Evolutionary conservation across 2,797 vertebrate species (phyloP).

Genomic region (Gallinago solitaria): DNA sequence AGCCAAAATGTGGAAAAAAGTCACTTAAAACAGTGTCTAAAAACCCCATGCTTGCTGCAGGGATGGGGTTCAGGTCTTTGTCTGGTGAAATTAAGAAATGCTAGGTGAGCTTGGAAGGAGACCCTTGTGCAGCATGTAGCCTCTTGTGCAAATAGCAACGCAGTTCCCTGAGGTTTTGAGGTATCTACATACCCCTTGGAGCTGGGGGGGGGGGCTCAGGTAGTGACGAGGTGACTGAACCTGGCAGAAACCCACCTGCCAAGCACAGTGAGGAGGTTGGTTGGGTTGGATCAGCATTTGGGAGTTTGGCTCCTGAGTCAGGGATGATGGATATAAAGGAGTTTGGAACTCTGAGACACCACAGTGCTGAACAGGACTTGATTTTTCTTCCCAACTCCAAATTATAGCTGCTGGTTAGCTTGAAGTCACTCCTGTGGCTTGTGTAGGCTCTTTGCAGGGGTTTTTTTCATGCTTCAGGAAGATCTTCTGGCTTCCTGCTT

Average conservation of each 20-base stretch:
- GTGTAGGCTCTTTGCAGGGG: neutral
- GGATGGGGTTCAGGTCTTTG: neutral
- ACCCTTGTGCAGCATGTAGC: rapidly evolving
- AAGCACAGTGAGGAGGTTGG: rapidly evolving
- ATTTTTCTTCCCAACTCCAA: neutral
- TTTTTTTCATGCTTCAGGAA: neutral
- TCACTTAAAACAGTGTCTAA: neutral
- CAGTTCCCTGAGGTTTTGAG: neutral
- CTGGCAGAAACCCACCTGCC: neutral
- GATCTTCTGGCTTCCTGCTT: neutral
- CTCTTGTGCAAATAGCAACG: neutral
- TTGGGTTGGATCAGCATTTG: neutral
- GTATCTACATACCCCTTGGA: neutral
- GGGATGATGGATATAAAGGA: neutral
- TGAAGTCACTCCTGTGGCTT: neutral
- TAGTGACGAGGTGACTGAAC: neutral
- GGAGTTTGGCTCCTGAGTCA: neutral
- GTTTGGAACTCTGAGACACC: neutral
- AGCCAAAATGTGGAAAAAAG: neutral
- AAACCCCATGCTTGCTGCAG: rapidly evolving
- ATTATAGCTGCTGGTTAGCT: neutral
- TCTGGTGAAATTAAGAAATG: neutral
- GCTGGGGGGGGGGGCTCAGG: neutral
- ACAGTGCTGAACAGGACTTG: neutral
- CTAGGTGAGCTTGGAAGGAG: neutral